Evolutionary conservation across 2,797 vertebrate genomes (phyloP), one percentile per base, ranked within the genome.

Genomic region (Ctenopoma kingsleyae): DNA sequence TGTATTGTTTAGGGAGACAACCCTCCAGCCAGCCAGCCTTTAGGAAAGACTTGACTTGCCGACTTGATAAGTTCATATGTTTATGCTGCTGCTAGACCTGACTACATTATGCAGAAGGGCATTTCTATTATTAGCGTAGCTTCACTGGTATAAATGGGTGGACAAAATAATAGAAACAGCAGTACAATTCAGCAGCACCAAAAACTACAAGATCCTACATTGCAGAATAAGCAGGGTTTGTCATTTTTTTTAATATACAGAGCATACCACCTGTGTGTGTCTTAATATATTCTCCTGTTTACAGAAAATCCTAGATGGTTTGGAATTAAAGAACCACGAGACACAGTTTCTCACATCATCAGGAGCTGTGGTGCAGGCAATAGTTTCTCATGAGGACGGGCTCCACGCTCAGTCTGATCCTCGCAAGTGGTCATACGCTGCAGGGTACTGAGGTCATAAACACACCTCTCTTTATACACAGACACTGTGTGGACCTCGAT

Each of bases 371-470:
- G 90, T 96, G 54, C 94, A 95, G 78, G 94, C 93, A 0, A 82
- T 95, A 23, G 67, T 94, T 44, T 71, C 82, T 8, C 11, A 86
- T 0, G 64, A 83, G 13, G 72, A 86, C 1, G 77, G 80, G 38
- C 84, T 95, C 44, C 76, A 77, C 0, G 95, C 95, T n/a, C 69
- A 94, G 86, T 95, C 94, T 0, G 95, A 96, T 72, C 88, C 81
- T 47, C 93, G 95, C 54, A 95, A 96, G 80, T 87, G 88, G 78
- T 89, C 76, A 1, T 91, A 94, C 0, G 88, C 94, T 4, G 91
- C 94, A 0, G 95, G 95, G 2, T 95, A 95, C 87, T 95, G 82
- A 94, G 59, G 36, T 51, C 65, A 49, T 57, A 52, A 67, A 73
- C 57, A n/a, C 58, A 17, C 58, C 43, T 53, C 49, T 41, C 47